These are phyloP conservation scores for Dysmachus trigonus DNA, from an alignment of 2,888 invertebrate species.

Conservation along the genomic window DNA sequence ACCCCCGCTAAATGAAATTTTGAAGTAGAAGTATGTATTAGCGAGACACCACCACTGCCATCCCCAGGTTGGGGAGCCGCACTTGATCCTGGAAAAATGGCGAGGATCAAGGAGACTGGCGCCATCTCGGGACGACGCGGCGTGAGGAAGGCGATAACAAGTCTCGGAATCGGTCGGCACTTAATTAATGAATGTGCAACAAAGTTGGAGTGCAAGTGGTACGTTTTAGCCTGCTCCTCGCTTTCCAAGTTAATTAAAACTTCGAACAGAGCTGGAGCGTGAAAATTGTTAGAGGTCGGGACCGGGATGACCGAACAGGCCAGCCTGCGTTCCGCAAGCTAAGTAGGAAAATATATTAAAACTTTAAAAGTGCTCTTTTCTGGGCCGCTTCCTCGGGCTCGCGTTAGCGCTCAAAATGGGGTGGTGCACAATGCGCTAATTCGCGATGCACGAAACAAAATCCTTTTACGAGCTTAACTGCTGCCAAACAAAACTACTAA, in stretches of 20 bases:
- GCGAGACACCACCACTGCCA: neutral
- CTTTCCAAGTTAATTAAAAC: conserved; percentile 5
- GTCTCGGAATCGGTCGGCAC: neutral
- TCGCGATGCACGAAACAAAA: neutral
- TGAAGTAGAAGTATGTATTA: neutral
- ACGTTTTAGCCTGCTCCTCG: neutral
- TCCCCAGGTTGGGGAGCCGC: neutral
- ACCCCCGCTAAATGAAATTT: neutral
- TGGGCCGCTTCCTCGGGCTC: neutral
- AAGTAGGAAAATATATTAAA: neutral
- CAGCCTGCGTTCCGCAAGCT: neutral
- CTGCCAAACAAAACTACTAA: neutral
- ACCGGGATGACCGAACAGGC: neutral
- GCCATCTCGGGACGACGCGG: neutral
- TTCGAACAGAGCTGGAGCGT: neutral
- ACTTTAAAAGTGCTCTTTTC: neutral
- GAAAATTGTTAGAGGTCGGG: neutral
- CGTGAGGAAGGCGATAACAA: neutral
- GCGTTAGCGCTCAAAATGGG: neutral
- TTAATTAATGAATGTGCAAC: conserved; percentile 22
- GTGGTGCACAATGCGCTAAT: neutral
- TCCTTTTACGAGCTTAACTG: neutral
- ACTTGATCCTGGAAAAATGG: neutral
- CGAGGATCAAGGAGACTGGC: neutral
- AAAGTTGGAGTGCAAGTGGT: neutral